Base-by-base conservation (phyloP, 2,113 vertebrate species). In the Seriola quinqueradiata region DNA sequence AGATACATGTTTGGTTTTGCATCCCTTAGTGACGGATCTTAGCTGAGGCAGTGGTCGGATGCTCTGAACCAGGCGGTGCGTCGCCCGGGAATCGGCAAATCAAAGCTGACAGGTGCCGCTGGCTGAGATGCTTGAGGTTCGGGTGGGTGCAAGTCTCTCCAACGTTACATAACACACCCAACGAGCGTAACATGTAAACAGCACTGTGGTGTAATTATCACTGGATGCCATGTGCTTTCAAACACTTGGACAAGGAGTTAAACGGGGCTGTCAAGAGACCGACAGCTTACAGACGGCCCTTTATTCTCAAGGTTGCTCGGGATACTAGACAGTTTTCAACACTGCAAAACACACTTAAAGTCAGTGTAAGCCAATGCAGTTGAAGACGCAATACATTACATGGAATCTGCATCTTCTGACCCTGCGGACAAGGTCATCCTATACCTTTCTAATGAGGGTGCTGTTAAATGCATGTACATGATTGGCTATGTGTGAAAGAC, bases 31-130 rank as follows among this genome's bases (percentile, higher is more conserved):
- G 76, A 40, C 42, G 75, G 65, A 64, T 59, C 59, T 69, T 23
- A 34, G 11, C 28, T 23, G 42, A 64, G 66, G 48, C 34, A 44
- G 73, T 11, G 42, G 2, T 12, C n/a, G 52, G 64, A 67, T 54
- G 55, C 69, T 44, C 38, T 10, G 61, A 64, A 75, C 17, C 57
- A 61, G 70, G 75, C 86, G 54, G 63, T 32, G 38, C 46, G 54
- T 85, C 77, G 5, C 42, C 73, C 58, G 59, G 34, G n/a, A 32
- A 44, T 23, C 10, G 0, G 55, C 52, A 77, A 87, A 93, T 84
- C n/a, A 74, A 71, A 83, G 52, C 63, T 59, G 85, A 92, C 86
- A 91, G 86, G 77, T 71, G 70, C 77, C 38, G 34, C 40, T 76
- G 82, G 60, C 34, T 8, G 52, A 21, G 65, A 84, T 58, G 69